Conservation (phyloP, 2,888 invertebrate species). For the Caenorhabditis auriculariae region DNA sequence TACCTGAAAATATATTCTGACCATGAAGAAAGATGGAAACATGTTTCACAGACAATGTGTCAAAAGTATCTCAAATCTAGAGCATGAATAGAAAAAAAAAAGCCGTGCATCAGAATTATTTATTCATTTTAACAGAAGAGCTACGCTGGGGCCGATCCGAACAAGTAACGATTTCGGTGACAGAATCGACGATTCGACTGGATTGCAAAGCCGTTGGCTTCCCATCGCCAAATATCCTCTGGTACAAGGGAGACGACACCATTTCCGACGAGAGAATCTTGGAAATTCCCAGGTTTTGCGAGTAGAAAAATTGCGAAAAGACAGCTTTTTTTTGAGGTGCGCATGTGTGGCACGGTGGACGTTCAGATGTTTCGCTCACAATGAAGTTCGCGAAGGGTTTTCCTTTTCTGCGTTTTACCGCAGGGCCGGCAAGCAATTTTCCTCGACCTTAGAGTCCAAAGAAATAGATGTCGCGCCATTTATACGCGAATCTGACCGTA, state of each 20-base stretch:
- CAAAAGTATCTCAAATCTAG: too few species aligned
- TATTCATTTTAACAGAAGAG: conserved; percentile 6
- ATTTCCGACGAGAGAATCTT: conserved; percentile 26
- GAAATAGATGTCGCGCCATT: conserved; percentile 42
- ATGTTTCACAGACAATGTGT: not conserved
- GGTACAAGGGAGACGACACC: conserved; percentile 50
- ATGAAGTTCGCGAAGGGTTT: conserved; percentile 32
- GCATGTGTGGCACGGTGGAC: conserved; percentile 21
- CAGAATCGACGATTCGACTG: conserved; percentile 32
- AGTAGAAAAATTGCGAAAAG: not conserved
- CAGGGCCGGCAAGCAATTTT: conserved; percentile 35
- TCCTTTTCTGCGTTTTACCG: conserved; percentile 29
- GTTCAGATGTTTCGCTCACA: conserved; percentile 28
- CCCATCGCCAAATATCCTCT: conserved; percentile 64
- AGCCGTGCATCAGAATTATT: too few species aligned
- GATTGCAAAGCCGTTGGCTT: conserved; percentile 64
- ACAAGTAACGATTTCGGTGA: conserved; percentile 12
- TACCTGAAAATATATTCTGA: not conserved
- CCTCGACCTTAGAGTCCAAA: conserved; percentile 44
- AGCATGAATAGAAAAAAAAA: too few species aligned
- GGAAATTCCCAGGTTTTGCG: conserved; percentile 29
- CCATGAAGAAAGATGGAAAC: not conserved
- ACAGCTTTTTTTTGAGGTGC: conserved; percentile 21
- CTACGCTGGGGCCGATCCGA: conserved; percentile 15
- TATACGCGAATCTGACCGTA: conserved; percentile 28